Base-by-base conservation (phyloP, 2,888 invertebrate species). In the Dyspetes luteomarginatus region DNA sequence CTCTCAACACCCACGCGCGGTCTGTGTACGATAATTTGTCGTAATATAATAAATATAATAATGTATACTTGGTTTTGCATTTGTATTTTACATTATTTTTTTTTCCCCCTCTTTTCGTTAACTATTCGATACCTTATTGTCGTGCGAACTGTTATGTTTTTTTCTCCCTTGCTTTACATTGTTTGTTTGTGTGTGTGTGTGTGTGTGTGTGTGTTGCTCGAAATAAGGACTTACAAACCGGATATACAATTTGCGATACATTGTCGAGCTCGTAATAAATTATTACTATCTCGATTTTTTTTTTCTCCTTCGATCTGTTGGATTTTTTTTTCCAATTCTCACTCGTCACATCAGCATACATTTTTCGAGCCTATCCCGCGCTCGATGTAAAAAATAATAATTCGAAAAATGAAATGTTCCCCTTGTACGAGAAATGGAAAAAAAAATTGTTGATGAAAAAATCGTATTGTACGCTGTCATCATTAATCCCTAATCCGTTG, bases 71-170 rank as follows among this genome's bases (percentile, higher is more conserved):
- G 88, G 87, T 88, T n/a, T 91, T 91, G 88, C 89, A 90, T 89
- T 91, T 89, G 87, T 91, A 91, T 90, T 88, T 91, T 91, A 91
- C 91, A 91, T 90, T 88, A 89, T 82, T 85, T 78, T 75, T n/a
- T n/a, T n/a, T n/a, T n/a, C n/a, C n/a, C n/a, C 71, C 77, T 86
- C 86, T 86, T 86, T 86, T 86, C 87, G 86, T 89, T 88, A 89
- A 90, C 89, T 92, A 92, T 91, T 91, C 90, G 87, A 90, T 92
- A 92, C 89, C 89, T 92, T 92, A 92, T 92, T 92, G 92, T 92
- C 92, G 92, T 91, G 90, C 91, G 89, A 92, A 91, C 92, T 89
- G 90, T 90, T 88, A 86, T 84, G 84, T 84, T 83, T 85, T 24
- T 17, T 30, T 62, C 62, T n/a, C 62, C 22, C 62, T 41, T 12